Conservation (phyloP, 1,140 invertebrate genomes). For the Cotesia chilonis region DNA sequence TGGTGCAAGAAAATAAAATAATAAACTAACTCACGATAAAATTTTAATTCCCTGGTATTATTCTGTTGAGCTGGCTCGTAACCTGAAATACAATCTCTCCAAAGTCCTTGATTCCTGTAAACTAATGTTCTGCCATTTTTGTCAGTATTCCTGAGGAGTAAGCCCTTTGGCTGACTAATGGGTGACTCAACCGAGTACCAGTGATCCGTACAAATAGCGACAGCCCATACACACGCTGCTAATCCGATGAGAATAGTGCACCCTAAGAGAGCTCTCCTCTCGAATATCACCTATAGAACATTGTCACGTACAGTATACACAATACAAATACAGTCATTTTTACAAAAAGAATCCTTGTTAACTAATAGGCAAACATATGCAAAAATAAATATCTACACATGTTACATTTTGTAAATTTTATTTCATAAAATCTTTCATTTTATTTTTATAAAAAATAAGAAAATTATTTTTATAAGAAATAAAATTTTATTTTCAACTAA, state of each 20-base stretch:
- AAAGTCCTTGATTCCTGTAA: constrained; percentile 72
- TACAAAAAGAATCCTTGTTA: no score
- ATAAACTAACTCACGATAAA: constrained; percentile 50
- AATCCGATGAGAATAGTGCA: constrained; percentile 75
- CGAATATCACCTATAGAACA: constrained; percentile 69
- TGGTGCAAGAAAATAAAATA: neutral
- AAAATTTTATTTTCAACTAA: no score
- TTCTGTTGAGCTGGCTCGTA: constrained; percentile 49
- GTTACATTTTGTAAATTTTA: no score
- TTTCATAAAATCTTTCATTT: no score
- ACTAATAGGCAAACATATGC: no score
- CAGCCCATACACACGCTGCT: constrained; percentile 75
- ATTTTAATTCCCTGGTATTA: constrained; percentile 36
- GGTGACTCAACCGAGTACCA: constrained; percentile 75
- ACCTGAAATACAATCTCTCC: constrained; percentile 70
- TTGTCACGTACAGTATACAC: neutral
- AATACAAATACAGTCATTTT: neutral
- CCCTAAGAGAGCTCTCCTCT: constrained; percentile 74
- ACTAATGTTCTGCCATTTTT: constrained; percentile 47
- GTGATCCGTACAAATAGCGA: constrained; percentile 77
- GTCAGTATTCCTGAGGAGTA: constrained; percentile 45
- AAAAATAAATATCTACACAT: no score
- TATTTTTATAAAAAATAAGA: no score
- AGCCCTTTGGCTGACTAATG: constrained; percentile 38
- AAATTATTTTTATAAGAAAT: no score